Evolutionary conservation across 2,113 vertebrate species (phyloP).

Genomic region (Gracilinanus agilis): DNA sequence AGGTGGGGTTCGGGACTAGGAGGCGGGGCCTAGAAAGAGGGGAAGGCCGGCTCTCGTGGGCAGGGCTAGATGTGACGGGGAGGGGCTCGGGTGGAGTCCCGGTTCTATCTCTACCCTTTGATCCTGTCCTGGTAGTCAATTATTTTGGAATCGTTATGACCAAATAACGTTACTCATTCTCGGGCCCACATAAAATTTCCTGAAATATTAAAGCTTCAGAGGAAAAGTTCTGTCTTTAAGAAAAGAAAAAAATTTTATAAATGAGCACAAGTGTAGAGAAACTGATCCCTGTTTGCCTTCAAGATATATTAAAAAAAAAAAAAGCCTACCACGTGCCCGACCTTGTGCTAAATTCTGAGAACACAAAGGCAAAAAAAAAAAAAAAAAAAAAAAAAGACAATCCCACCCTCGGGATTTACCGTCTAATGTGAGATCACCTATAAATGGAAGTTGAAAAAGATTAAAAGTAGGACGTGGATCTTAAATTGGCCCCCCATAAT

Average conservation of each 20-base stretch:
- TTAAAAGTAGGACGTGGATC: too few relatives aligned
- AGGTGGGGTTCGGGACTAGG: fast-evolving
- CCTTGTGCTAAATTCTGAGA: not conserved
- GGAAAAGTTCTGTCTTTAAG: not conserved
- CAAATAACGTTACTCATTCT: not conserved
- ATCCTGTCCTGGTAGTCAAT: not conserved
- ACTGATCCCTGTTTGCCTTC: not conserved
- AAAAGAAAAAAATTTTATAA: not conserved
- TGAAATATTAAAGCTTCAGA: not conserved
- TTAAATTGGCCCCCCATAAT: not conserved
- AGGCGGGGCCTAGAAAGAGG: too few relatives aligned
- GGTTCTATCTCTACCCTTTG: not conserved
- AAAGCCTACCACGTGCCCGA: too few relatives aligned
- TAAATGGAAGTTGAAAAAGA: not conserved
- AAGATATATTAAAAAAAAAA: not conserved
- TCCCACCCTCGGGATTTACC: not conserved
- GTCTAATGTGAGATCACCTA: not conserved
- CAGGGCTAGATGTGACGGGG: too few relatives aligned
- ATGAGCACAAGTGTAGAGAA: too few relatives aligned
- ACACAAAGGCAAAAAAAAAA: not conserved
- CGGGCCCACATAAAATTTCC: not conserved
- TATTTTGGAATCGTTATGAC: not conserved
- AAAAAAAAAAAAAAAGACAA: not conserved
- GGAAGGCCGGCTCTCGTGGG: not conserved
- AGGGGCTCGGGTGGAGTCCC: not conserved